Percentiles rank a stretch among this genome's conserved stretches.
Evolutionary conservation across 1,140 invertebrate species (phyloP).

Genomic region (Streblospio benedicti): DNA sequence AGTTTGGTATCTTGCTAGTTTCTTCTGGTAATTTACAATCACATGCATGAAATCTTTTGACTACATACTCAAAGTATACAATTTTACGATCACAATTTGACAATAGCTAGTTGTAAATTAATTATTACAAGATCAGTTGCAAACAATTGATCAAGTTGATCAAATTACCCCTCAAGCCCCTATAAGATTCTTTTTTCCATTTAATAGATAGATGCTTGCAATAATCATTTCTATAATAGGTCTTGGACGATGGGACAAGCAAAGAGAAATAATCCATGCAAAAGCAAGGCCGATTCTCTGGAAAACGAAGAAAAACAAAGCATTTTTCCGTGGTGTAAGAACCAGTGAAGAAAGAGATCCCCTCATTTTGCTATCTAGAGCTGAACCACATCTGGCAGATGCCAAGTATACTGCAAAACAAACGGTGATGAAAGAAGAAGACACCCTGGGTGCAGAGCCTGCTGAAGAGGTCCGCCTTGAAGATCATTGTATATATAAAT

Average conservation of each 20-base stretch:
- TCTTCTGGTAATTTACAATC: too few species aligned
- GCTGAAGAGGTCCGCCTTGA: slow-evolving; percentile 80
- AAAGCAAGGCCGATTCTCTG: slow-evolving; percentile 67
- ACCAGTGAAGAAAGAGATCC: slow-evolving; percentile 83
- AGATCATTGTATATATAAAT: slow-evolving; percentile 83
- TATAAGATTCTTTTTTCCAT: too few species aligned
- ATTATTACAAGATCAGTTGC: too few species aligned
- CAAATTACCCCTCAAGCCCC: too few species aligned
- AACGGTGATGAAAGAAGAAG: slow-evolving; percentile 96
- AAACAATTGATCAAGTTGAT: too few species aligned
- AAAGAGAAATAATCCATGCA: slow-evolving; percentile 63
- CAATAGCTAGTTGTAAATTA: too few species aligned
- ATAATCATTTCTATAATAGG: too few species aligned
- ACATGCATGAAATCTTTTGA: too few species aligned
- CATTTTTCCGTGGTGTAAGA: slow-evolving; percentile 86
- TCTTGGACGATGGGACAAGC: slow-evolving; percentile 82
- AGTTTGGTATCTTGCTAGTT: too few species aligned
- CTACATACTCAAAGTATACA: too few species aligned
- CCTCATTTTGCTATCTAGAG: slow-evolving; percentile 72
- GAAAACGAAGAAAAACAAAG: slow-evolving; percentile 65
- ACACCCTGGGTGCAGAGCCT: slow-evolving; percentile 72
- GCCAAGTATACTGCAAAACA: slow-evolving; percentile 96
- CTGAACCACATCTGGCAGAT: slow-evolving; percentile 69
- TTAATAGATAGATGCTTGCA: too few species aligned
- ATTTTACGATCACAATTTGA: too few species aligned